phyloP scores from a whole-genome alignment of 2,113 vertebrate species.

The Sinocyclocheilus anshuiensis region DNA sequence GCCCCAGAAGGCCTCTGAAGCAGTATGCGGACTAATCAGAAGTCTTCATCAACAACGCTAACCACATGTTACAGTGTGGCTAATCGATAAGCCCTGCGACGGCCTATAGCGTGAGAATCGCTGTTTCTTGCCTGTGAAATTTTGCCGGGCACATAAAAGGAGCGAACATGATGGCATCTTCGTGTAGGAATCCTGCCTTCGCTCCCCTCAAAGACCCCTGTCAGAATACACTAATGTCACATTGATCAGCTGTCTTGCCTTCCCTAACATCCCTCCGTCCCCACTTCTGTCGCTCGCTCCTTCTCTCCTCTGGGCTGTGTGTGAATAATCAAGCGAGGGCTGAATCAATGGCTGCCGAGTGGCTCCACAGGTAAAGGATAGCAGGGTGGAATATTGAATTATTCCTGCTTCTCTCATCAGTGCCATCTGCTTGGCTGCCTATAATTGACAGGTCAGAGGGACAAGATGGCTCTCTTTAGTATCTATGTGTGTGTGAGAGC shows the following conservation, averaged over 20 bases:
- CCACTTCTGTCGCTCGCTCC: slow-evolving; percentile 49
- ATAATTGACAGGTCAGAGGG: slow-evolving; percentile 71
- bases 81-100: slow-evolving; percentile 49
- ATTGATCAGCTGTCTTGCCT: slow-evolving; percentile 53
- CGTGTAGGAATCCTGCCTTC: slow-evolving; percentile 52
- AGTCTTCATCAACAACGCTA: slow-evolving; percentile 4
- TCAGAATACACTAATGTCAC: slow-evolving; percentile 49
- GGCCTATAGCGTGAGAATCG: slow-evolving; percentile 55
- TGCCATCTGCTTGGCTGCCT: slow-evolving; percentile 74
- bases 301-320: slow-evolving; percentile 68
- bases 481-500: slow-evolving; percentile 27
- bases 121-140: slow-evolving; percentile 34
- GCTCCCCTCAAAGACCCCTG: slow-evolving; percentile 30
- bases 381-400: slow-evolving; percentile 78
- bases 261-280: slow-evolving; percentile 59
- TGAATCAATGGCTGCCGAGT: slow-evolving; percentile 75
- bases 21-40: neutral
- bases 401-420: slow-evolving; percentile 75
- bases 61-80: slow-evolving; percentile 11
- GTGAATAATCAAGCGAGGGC: slow-evolving; percentile 71
- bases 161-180: slow-evolving; percentile 28
- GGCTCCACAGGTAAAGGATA: slow-evolving; percentile 79
- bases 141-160: neutral
- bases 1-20: slow-evolving; percentile 12
- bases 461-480: slow-evolving; percentile 66